A percentile compares a stretch with the other conserved stretches of the same genome.
These are phyloP conservation scores for Notodonta ziczac DNA, from an alignment of 2,888 invertebrate species.

Conservation along the genomic window DNA sequence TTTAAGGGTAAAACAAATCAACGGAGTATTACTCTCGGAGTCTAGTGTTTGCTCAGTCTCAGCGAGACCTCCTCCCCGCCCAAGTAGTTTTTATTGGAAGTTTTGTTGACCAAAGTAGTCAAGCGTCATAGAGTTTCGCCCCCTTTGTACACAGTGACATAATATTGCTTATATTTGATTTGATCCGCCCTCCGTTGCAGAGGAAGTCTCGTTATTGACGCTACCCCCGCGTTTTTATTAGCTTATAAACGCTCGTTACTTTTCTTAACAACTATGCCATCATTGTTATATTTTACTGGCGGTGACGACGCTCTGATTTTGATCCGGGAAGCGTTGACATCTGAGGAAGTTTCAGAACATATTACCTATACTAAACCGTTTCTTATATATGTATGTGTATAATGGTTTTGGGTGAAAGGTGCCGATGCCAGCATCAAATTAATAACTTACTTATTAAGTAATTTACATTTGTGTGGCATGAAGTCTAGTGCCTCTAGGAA, in stretches of 20 bases:
- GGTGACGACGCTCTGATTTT: conserved; percentile 3
- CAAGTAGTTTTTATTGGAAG: conserved; percentile 81
- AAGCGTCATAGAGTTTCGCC: conserved; percentile 54
- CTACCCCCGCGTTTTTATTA: conserved; percentile 42
- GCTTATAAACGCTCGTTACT: conserved; percentile 42
- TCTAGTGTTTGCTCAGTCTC: conserved; percentile 63
- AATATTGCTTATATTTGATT: conserved; percentile 76
- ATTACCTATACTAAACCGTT: too few relatives aligned
- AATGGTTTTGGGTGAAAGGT: too few relatives aligned
- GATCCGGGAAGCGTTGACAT: not conserved
- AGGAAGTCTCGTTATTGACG: conserved; percentile 53
- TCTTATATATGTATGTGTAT: too few relatives aligned
- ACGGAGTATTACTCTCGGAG: conserved; percentile 58
- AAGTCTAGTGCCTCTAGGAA: too few relatives aligned
- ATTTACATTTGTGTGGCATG: too few relatives aligned
- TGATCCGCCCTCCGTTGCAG: conserved; percentile 58
- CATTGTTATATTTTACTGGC: conserved; percentile 27
- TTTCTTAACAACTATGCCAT: conserved; percentile 35
- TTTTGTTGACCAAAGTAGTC: conserved; percentile 70
- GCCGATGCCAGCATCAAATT: too few relatives aligned
- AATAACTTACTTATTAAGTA: too few relatives aligned
- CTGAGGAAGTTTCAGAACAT: too few relatives aligned
- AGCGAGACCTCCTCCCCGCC: conserved; percentile 59
- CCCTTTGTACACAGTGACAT: conserved; percentile 70
- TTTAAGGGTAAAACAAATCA: conserved; percentile 74